A percentile compares a stretch with the other conserved stretches of the same genome.
Conservation (phyloP, 2,113 vertebrate genomes). For the Gymnarchus niloticus region DNA sequence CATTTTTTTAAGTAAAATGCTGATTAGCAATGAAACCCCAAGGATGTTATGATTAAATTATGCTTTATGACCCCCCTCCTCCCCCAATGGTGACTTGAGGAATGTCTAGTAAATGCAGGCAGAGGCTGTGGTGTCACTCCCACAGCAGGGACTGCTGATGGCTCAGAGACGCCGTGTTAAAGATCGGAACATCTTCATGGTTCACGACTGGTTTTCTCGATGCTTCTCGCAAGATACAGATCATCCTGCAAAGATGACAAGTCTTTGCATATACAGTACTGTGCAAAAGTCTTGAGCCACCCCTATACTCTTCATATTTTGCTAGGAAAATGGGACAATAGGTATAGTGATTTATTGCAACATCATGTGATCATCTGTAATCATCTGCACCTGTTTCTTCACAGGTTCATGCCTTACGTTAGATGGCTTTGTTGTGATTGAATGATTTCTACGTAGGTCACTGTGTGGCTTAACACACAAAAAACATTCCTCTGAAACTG, state of each 20-base stretch:
- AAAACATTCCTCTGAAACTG: too few species aligned
- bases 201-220: not conserved
- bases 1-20: constrained; percentile 51
- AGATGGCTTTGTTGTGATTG: too few species aligned
- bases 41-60: constrained; percentile 58
- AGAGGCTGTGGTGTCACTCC: constrained; percentile 19
- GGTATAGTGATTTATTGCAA: too few species aligned
- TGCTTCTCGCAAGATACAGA: not conserved
- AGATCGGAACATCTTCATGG: not conserved
- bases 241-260: not conserved
- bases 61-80: constrained; percentile 30
- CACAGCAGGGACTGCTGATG: constrained; percentile 14
- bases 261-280: too few species aligned
- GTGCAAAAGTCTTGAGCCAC: too few species aligned
- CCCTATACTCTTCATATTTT: too few species aligned
- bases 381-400: too few species aligned
- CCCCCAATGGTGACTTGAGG: constrained; percentile 35
- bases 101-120: constrained; percentile 43
- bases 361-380: too few species aligned
- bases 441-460: too few species aligned
- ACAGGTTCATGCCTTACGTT: too few species aligned
- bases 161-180: not conserved
- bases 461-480: too few species aligned
- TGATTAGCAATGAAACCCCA: constrained; percentile 44
- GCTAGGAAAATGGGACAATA: too few species aligned